Evolutionary conservation across 1,140 invertebrate species (phyloP).

Genomic region (Pseudomyrmex flavicornis): DNA sequence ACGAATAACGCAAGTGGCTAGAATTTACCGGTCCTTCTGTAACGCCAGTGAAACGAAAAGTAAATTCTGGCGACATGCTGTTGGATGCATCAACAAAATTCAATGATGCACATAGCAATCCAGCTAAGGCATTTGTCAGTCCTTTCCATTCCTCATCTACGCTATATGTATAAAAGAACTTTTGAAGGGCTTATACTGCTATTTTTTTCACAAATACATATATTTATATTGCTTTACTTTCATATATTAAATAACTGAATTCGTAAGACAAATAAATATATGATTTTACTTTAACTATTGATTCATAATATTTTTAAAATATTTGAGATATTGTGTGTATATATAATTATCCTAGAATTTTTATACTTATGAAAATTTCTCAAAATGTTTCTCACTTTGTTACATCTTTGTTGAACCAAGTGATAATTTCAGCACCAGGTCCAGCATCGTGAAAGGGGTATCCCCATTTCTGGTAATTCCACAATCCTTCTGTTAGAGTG

Average conservation of each 20-base stretch:
- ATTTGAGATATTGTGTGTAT: no score
- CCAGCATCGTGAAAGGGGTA: conserved; percentile 94
- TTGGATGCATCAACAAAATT: conserved; percentile 97
- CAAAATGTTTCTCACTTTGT: conserved; percentile 73
- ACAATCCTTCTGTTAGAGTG: conserved; percentile 95
- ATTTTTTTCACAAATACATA: neutral
- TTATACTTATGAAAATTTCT: neutral
- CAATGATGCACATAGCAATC: conserved; percentile 97
- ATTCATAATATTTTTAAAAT: no score
- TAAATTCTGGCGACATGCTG: conserved; percentile 93
- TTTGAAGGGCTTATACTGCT: neutral
- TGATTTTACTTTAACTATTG: no score
- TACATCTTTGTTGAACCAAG: conserved; percentile 92
- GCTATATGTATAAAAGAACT: conserved; percentile 74
- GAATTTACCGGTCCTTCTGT: conserved; percentile 85
- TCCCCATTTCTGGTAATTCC: conserved; percentile 97
- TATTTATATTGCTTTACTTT: neutral
- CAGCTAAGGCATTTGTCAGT: conserved; percentile 95
- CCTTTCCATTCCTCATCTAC: conserved; percentile 95
- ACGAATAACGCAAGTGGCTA: conserved; percentile 91
- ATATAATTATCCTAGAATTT: neutral
- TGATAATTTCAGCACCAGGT: conserved; percentile 96
- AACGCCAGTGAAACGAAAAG: conserved; percentile 92
- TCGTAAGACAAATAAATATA: no score
- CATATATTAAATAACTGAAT: no score